These are phyloP conservation scores for Globia sparganii DNA, from an alignment of 2,888 invertebrate species.

Conservation along the genomic window DNA sequence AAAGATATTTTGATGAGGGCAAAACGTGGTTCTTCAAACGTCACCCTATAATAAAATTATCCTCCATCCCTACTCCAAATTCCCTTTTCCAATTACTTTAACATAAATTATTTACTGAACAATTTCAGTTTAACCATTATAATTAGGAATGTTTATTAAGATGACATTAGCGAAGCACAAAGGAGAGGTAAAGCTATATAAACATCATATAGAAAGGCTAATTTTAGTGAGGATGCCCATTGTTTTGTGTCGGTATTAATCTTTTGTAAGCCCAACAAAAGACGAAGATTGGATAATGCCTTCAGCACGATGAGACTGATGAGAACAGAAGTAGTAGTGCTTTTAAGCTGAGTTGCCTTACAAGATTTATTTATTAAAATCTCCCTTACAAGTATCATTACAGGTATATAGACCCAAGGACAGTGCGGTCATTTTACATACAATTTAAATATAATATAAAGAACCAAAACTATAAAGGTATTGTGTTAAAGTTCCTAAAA, in stretches of 20 bases:
- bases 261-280: conserved; percentile 66
- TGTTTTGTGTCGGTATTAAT: conserved; percentile 65
- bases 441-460: no score
- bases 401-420: no score
- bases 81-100: conserved; percentile 41
- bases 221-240: conserved; percentile 56
- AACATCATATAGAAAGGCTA: conserved; percentile 40
- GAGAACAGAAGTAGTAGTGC: conserved; percentile 15
- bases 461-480: no score
- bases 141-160: conserved; percentile 50
- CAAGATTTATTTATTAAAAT: neutral
- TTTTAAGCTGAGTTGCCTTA: conserved; percentile 22
- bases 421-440: no score
- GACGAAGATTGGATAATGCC: conserved; percentile 64
- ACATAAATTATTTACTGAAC: conserved; percentile 34
- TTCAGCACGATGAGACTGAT: conserved; percentile 47
- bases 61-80: conserved; percentile 27
- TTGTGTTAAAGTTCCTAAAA: no score
- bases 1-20: neutral
- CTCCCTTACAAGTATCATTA: no score
- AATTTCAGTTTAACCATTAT: conserved; percentile 39
- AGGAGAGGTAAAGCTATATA: conserved; percentile 41
- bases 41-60: conserved; percentile 15
- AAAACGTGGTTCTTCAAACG: conserved; percentile 5
- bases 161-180: conserved; percentile 51